Evolutionary conservation across 53 echinoderm and acorn worm genomes (phyloP), one percentile per base, ranked within the genome.

Genomic region (Hippasteria phrygiana): DNA sequence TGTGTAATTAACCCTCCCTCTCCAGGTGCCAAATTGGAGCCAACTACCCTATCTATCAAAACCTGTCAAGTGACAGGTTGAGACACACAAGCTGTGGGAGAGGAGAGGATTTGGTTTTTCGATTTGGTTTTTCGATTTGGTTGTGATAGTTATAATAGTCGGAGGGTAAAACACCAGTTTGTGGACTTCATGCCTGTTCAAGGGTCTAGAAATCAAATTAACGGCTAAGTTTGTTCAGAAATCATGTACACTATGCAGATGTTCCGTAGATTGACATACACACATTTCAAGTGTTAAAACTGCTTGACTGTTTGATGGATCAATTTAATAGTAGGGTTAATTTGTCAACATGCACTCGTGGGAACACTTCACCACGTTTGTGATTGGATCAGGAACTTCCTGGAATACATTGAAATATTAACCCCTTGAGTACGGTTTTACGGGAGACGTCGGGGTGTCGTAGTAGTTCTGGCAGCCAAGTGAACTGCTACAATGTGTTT

Each of bases 291-390:
- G 59, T 59, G 13, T 5, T 26, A 26, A 16, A 33, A 51, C 20
- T 12, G 17, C 34, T 76, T 76, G 76, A 76, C 34, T 18, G 11
- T 24, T 13, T 29, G 24, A 32, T 38, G 24, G 10, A 31, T 1
- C 27, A 13, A 48, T 50, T 29, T 17, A 34, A 26, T 17, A 48
- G 16, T 10, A 48, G 31, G 26, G 3, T 22, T 75, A 14, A 76
- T 53, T 76, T 51, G 51, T 53, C 13, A 48, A 35, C 0, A 75
- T 34, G n/a, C n/a, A 48, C 76, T 54, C 43, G 76, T 47, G 33
- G 32, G 53, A 76, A 33, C 20, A 51, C 76, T 76, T 76, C 50
- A 76, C 35, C 32, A 51, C 1, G 31, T 17, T 7, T 54, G 24
- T 42, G 43, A 10, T 32, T 53, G 24, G 54, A 36, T 22, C 26